Base-by-base conservation (phyloP, 2,113 vertebrate genomes). In the Beaufortia kweichowensis region DNA sequence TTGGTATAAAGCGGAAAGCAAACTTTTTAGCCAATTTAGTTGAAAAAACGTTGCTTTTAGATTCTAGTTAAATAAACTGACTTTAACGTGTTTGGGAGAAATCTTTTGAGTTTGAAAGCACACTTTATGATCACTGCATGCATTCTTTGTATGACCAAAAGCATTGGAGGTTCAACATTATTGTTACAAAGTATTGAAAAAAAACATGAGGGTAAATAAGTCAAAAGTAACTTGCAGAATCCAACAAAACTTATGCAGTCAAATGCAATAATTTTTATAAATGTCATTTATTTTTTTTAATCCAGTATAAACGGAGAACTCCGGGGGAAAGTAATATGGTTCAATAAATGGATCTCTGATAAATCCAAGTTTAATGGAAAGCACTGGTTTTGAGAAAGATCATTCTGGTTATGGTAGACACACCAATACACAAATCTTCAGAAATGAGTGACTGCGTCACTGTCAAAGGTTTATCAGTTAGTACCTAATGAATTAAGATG, bases 251-350 rank as follows among this genome's bases (percentile, higher is more conserved):
- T 57, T 76, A 60, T 33, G 80, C 11, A 31, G 28, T 84, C 19
- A 11, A 55, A 82, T 56, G 14, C 55, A 78, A 57, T 14, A 35
- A 68, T 79, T 89, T 87, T 78, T 91, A 91, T 87, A 92, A 93
- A 91, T 86, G 82, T 85, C 81, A 77, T 86, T 81, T 92, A 92
- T 93, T 92, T 92, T 93, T 61, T 84, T 64, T 80, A 86, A 91
- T 87, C 90, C 88, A 86, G 89, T 92, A 93, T 87, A 92, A 93
- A 92, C 90, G 89, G 91, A 89, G 85, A 90, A 90, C 82, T 77
- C 78, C 86, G 87, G 82, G 86, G 87, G 86, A 87, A 89, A 71
- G 57, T 87, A 82, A 79, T 83, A 87, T 86, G 84, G 77, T 74
- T 81, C 79, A 84, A 84, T 77, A 59, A 81, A 81, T 83, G 80